Evolutionary conservation across 2,888 invertebrate species (phyloP).

Genomic region (Diogma glabrata): DNA sequence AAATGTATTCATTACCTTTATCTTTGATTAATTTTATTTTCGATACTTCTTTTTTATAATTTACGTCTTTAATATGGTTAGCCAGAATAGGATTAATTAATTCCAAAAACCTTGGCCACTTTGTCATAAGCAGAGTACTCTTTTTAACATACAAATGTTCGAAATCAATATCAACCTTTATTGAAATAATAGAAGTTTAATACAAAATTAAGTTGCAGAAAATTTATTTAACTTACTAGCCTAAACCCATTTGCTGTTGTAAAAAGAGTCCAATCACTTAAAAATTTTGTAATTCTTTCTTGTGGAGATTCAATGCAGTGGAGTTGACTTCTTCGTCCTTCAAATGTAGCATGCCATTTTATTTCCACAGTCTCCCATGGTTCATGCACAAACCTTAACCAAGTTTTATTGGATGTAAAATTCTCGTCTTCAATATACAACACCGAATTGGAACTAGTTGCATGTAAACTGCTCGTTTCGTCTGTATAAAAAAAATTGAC

Average conservation of each 20-base stretch:
- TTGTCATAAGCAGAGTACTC: neutral
- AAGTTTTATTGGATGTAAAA: neutral
- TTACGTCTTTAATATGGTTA: neutral
- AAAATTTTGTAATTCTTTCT: neutral
- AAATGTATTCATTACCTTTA: too few species aligned
- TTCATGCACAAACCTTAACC: neutral
- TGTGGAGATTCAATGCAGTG: neutral
- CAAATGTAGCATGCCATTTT: neutral
- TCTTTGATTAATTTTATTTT: too few species aligned
- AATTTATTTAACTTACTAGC: neutral
- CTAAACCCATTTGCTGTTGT: neutral
- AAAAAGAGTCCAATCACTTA: neutral
- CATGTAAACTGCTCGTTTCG: too few species aligned
- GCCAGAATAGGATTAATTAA: neutral
- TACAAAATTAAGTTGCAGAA: too few species aligned
- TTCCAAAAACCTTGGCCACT: neutral
- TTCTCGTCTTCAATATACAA: too few species aligned
- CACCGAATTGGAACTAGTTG: too few species aligned
- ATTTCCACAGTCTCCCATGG: neutral
- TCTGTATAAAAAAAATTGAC: too few species aligned
- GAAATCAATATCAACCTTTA: slow-evolving; percentile 1
- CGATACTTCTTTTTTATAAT: neutral
- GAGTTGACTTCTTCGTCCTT: neutral
- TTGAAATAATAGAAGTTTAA: neutral
- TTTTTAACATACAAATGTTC: neutral